These are phyloP conservation scores for Chrysemys picta DNA, from an alignment of 2,113 vertebrate species.

Conservation along the genomic window DNA sequence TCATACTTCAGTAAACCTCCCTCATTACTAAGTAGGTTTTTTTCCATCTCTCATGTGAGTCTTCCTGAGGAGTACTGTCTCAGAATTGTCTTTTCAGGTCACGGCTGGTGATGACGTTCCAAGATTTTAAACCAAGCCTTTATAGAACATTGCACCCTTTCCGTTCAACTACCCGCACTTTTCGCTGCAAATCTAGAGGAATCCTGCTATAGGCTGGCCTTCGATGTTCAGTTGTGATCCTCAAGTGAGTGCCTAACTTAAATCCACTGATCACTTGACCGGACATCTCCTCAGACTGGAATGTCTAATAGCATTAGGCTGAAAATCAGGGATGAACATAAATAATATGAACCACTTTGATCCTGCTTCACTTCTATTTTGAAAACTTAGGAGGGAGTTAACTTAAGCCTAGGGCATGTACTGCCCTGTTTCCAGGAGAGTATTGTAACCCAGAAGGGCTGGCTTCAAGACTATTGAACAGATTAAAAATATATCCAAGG, in stretches of 20 bases:
- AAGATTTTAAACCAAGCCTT: too few relatives aligned
- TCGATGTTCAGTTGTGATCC: too few relatives aligned
- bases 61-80: background rate
- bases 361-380: background rate
- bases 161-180: too few relatives aligned
- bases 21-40: background rate
- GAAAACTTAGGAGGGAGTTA: background rate
- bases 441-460: background rate
- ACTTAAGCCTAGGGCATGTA: fast-evolving
- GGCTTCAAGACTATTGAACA: background rate
- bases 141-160: too few relatives aligned
- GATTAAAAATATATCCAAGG: background rate
- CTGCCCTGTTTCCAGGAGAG: background rate
- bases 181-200: too few relatives aligned
- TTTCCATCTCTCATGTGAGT: background rate
- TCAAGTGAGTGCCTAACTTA: background rate
- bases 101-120: too few relatives aligned
- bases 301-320: background rate
- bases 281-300: background rate
- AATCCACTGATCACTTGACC: background rate
- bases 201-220: background rate
- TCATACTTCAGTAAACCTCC: background rate
- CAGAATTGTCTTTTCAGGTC: too few relatives aligned
- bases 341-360: background rate
- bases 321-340: background rate